Conservation (phyloP, 2,888 invertebrate genomes). For the Ennomos fuscantarius region DNA sequence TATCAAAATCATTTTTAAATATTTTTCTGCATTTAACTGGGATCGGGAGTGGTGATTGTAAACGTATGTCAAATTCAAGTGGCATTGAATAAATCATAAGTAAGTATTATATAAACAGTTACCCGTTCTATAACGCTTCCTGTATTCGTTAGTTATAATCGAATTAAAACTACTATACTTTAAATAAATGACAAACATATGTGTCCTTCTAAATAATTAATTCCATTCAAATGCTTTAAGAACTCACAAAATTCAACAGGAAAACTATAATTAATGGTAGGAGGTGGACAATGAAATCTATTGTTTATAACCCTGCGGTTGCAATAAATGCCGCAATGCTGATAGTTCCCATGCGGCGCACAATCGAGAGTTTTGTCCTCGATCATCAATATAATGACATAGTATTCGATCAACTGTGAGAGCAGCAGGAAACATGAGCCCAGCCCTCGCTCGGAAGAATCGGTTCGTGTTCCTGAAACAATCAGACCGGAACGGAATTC, state of each 20-base stretch:
- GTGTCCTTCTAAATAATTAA: slow-evolving; percentile 5
- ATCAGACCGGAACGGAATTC: slow-evolving; percentile 83
- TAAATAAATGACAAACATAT: background rate
- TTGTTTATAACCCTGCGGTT: slow-evolving; percentile 34
- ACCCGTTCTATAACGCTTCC: no score
- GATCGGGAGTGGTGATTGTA: no score
- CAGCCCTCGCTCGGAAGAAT: slow-evolving; percentile 89
- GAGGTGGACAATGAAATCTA: slow-evolving; percentile 29
- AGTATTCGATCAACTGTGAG: slow-evolving; percentile 84
- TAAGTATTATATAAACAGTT: no score
- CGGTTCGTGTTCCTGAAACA: slow-evolving; percentile 86
- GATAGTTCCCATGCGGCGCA: slow-evolving; percentile 66
- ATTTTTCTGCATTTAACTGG: no score
- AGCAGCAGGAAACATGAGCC: slow-evolving; percentile 88
- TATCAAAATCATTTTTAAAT: no score
- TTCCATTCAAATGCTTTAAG: slow-evolving; percentile 12
- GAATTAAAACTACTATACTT: background rate
- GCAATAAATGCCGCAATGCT: slow-evolving; percentile 49
- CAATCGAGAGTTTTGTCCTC: slow-evolving; percentile 70
- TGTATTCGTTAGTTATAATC: background rate
- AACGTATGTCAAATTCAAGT: no score
- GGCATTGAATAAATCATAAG: no score
- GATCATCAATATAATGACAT: slow-evolving; percentile 67
- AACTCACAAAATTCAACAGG: slow-evolving; percentile 4
- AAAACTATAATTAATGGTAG: slow-evolving; percentile 14